Conservation (phyloP, 2,888 invertebrate species). For the Saturnia japonica region DNA sequence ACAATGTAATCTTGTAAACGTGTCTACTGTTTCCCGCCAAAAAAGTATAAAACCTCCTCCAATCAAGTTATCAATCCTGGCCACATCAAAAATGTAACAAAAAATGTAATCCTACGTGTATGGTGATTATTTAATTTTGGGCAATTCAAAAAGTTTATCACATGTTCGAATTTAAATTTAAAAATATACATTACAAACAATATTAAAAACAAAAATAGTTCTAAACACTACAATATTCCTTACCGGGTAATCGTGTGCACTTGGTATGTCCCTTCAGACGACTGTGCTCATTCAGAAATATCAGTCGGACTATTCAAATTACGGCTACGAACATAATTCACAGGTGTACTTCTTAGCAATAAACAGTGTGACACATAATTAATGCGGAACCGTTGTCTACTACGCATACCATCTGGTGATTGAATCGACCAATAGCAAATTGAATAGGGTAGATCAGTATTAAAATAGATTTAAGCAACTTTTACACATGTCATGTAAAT, state of each 20-base stretch:
- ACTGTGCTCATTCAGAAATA: conserved; percentile 7
- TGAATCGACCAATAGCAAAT: conserved; percentile 30
- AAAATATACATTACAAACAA: background rate
- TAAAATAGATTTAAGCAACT: conserved; percentile 34
- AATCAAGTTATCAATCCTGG: background rate
- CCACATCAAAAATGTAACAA: background rate
- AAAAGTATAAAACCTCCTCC: background rate
- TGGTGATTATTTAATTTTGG: no score
- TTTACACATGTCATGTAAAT: background rate
- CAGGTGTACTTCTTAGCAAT: background rate
- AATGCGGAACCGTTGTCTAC: conserved; percentile 7
- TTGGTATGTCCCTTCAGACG: background rate
- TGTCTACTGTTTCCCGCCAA: background rate
- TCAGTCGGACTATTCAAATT: background rate
- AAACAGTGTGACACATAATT: conserved; percentile 12
- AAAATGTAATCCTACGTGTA: no score
- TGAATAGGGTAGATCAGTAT: conserved; percentile 31
- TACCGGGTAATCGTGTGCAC: background rate
- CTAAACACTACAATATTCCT: conserved; percentile 19
- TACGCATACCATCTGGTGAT: conserved; percentile 26
- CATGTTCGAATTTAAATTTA: background rate
- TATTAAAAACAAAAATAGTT: conserved; percentile 4
- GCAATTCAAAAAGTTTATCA: background rate
- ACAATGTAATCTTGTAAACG: background rate
- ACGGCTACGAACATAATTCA: conserved; percentile 7